Evolutionary conservation across 2,113 vertebrate genomes (phyloP), one percentile per base, ranked within the genome.

Genomic region (Malurus alboscapulatus): DNA sequence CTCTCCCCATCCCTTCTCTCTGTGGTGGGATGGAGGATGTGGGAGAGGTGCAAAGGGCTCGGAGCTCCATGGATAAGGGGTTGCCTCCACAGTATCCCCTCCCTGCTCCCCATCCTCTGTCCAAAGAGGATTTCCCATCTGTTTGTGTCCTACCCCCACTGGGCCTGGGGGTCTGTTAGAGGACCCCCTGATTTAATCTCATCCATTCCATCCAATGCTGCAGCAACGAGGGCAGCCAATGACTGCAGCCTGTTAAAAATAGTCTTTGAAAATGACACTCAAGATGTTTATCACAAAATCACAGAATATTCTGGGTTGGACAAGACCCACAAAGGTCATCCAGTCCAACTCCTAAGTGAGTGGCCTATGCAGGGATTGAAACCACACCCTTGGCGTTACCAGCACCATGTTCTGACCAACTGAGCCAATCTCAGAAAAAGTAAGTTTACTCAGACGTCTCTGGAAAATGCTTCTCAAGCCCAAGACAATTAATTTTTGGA

Each of bases 1-100:
- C 7, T 69, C 15, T 47, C 16, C 50, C 10, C 12, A 0, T 36
- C 38, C 0, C n/a, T 74, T 47, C 40, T n/a, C 3, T 2, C 2
- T 0, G 19, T 9, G 42, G 4, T 53, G 66, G 45, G 45, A 47
- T 21, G 45, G 21, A 47, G 45, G 45, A 18, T 10, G 7, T 21
- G 45, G 45, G 45, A 47, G 20, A 5, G 20, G 20, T 8, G 45
- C 20, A 12, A 8, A 21, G 19, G 5, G 45, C 45, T 47, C 45
- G 21, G 45, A 47, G 45, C 20, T 47, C 45, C 45, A 47, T 47
- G 45, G 45, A 21, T 10, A 10, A 47, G 20, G 45, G 45, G 45
- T 47, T 17, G 19, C 68, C 53, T 29, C 16, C 36, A 17, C 8
- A 8, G 17, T 25, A 32, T 6, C 18, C 54, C 0, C 48, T 7